Evolutionary conservation across 2,888 invertebrate species (phyloP), one percentile per base, ranked within the genome.

Genomic region (Coleophora deauratella): DNA sequence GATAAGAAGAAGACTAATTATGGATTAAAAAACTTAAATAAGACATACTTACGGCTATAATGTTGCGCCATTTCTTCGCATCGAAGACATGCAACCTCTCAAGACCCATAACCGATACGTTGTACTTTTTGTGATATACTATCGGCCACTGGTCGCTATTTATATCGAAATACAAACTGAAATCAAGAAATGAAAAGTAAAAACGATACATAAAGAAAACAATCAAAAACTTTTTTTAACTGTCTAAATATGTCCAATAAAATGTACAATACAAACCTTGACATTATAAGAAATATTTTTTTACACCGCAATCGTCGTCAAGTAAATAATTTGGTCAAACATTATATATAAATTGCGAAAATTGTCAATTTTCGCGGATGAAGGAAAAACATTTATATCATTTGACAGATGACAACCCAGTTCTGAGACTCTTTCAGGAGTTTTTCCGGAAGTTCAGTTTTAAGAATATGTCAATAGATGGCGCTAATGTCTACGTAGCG

Each of bases 11-110:
- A n/a, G n/a, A n/a, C n/a, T n/a, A n/a, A n/a, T n/a, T n/a, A n/a
- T n/a, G n/a, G n/a, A n/a, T n/a, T n/a, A n/a, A n/a, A n/a, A n/a
- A n/a, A n/a, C n/a, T n/a, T n/a, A n/a, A n/a, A n/a, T n/a, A n/a
- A n/a, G n/a, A 21, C 6, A 21, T 27, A 46, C 52, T 47, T 72
- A 91, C 92, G 82, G 89, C 78, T 55, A 90, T 88, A 51, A 96
- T 89, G 62, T 92, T 89, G 46, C 91, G 90, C 91, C 96, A 96
- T 85, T 97, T 97, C 50, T 90, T 89, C 0, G 96, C 89, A 86
- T 97, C 96, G 69, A 97, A 96, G 0, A 95, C 91, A 79, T 97
- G 96, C 9, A 94, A 82, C 66, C 90, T 93, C 69, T 97, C 94
- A 44, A 97, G 77, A 9, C 95, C 95, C 60, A 88, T 80, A 69